Evolutionary conservation across 1,140 invertebrate genomes (phyloP), one percentile per base, ranked within the genome.

Genomic region (Lepidurus packardi): DNA sequence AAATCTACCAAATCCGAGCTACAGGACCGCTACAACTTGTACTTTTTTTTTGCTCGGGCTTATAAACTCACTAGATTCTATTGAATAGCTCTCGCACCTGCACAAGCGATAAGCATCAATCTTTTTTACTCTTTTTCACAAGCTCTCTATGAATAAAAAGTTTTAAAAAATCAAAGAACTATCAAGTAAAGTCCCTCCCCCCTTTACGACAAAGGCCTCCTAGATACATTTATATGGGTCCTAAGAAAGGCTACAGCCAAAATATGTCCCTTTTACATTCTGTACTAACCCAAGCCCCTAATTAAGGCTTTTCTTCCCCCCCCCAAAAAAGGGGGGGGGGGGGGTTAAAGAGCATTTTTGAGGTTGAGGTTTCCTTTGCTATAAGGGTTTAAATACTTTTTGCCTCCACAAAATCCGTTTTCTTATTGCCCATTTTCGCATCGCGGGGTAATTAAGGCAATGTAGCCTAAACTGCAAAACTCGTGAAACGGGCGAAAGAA

Each of bases 161-260:
- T n/a, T 21, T 16, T 0, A 47, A 65, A 13, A 65, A 9, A 65
- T 65, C 16, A 65, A 65, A 65, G 21, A 65, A 65, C 53, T 21
- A 21, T 13, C 53, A 65, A 65, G 16, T 65, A n/a, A n/a, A n/a
- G 16, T 65, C 16, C 53, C 21, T 65, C 53, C 16, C 16, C 53
- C 45, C 53, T 65, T 65, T 65, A 65, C 53, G 53, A 65, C 53
- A 65, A 65, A 65, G 21, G 53, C 53, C 16, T 47, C 45, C 21
- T 65, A 65, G 53, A 65, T 65, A 65, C 21, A 65, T 65, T 65
- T 65, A 65, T 65, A 65, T 65, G 53, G 53, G 53, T 65, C 53
- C 16, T 65, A 65, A 65, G 53, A 65, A 65, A 65, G 53, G 53
- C 21, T 65, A 21, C 53, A 1, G 21, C 16, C 53, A 21, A 65